Evolutionary conservation across 2,797 vertebrate genomes (phyloP).

Genomic region (Enteromius radiatus): DNA sequence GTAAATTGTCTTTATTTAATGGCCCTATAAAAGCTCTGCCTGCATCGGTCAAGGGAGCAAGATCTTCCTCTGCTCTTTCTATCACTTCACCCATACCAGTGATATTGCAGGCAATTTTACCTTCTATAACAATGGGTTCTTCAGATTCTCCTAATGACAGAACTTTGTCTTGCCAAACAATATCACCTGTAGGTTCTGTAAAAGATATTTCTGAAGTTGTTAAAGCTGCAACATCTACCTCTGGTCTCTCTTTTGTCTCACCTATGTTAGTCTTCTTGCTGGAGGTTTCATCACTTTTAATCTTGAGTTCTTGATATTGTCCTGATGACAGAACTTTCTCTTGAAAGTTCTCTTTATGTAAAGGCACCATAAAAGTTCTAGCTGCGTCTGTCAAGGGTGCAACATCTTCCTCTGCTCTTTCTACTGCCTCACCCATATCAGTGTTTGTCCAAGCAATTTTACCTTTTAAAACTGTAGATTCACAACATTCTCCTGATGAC

Average conservation of each 20-base stretch:
- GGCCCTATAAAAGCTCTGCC: background rate
- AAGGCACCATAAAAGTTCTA: background rate
- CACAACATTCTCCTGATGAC: background rate
- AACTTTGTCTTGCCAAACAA: conserved; percentile 5
- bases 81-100: background rate
- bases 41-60: background rate
- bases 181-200: background rate
- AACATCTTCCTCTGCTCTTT: background rate
- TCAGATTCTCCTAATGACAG: background rate
- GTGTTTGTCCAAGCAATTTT: background rate
- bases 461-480: background rate
- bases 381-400: background rate
- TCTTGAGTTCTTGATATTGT: background rate
- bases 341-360: background rate
- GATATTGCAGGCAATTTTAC: background rate
- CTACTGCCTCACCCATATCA: background rate
- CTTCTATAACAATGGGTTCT: background rate
- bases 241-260: background rate
- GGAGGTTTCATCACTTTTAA: background rate
- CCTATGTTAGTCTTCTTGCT: background rate
- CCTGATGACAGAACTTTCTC: conserved; percentile 7
- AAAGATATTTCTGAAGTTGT: background rate
- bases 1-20: background rate
- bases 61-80: conserved; percentile 1
- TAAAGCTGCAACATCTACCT: background rate